Base-by-base conservation (phyloP, 92 coral and sea anemone genomes). In the Actinernus sp. region DNA sequence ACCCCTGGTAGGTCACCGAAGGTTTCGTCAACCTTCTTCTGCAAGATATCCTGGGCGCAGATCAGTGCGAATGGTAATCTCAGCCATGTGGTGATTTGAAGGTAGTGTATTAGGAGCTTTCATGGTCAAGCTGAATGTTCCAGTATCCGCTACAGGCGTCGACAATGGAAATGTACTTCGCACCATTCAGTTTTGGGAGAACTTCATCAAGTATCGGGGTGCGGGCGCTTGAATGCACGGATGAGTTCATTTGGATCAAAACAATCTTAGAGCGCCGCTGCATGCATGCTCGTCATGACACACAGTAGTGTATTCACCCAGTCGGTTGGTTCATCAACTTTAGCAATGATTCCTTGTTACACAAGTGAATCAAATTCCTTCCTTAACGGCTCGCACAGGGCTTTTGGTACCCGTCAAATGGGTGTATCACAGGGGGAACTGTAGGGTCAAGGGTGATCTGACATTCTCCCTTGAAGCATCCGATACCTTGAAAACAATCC, bases 371-470 rank as follows among this genome's bases (percentile, higher is more conserved):
- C 89, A 23, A 73, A 74, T 41, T 79, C 82, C 56, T 68, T 62
- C 38, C 60, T 87, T 48, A 90, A 73, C 26, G 89, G 92, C 51
- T 85, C 87, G 7, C 49, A 75, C 32, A 84, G 78, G 18, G 89
- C 87, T 56, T 83, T 55, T 26, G 83, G 89, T 29, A 82, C 88
- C 8, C 72, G 41, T 13, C 73, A 26, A 1, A 73, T 1, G 88
- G 77, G 68, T 75, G 74, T 2, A 81, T 31, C 17, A 48, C 76
- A 36, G 88, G 81, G 7, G 57, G 68, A 11, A 81, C 61, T 13
- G 63, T 40, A 6, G 82, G 76, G 65, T 81, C 76, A 9, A 72
- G 63, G 27, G 82, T 72, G 27, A 73, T 81, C 30, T 72, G 88
- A 49, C 12, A 73, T 19, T 81, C 88, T 17, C 82, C 82, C 34